Percentiles rank a stretch among this genome's conserved stretches.
phyloP scores from a whole-genome alignment of 53 echinoderm and acorn worm species.

The Henricia sp. region DNA sequence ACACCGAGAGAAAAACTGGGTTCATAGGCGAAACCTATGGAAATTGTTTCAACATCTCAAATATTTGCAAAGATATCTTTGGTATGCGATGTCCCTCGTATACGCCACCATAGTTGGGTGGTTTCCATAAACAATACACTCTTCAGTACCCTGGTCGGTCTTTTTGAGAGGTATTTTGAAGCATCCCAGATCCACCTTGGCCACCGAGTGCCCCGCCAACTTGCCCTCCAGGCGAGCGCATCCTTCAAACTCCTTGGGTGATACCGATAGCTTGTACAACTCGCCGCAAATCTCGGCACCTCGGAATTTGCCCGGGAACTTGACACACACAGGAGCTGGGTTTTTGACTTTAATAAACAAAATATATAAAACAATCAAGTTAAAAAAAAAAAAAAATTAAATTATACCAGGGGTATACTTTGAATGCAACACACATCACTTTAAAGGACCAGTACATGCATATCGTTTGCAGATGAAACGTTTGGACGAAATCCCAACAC shows the following conservation, averaged over 20 bases:
- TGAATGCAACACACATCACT: neutral
- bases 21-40: too few relatives aligned
- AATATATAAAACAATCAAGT: neutral
- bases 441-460: neutral
- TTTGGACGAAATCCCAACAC: neutral
- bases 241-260: neutral
- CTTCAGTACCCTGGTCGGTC: neutral
- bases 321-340: constrained; percentile 27
- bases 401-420: too few relatives aligned
- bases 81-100: too few relatives aligned
- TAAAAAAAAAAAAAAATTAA: neutral
- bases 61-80: too few relatives aligned
- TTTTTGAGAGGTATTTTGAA: constrained; percentile 35
- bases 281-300: constrained; percentile 30
- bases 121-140: too few relatives aligned
- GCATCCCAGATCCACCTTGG: constrained; percentile 27
- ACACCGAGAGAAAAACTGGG: too few relatives aligned
- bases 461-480: neutral
- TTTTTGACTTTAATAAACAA: constrained; percentile 21
- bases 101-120: too few relatives aligned
- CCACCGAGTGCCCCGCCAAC: neutral
- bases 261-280: constrained; percentile 21
- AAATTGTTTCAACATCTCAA: too few relatives aligned
- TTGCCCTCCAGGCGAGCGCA: constrained; percentile 32
- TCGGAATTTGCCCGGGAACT: neutral